These are phyloP conservation scores for Hirundichthys speculiger DNA, from an alignment of 2,113 vertebrate genomes.

Conservation along the genomic window DNA sequence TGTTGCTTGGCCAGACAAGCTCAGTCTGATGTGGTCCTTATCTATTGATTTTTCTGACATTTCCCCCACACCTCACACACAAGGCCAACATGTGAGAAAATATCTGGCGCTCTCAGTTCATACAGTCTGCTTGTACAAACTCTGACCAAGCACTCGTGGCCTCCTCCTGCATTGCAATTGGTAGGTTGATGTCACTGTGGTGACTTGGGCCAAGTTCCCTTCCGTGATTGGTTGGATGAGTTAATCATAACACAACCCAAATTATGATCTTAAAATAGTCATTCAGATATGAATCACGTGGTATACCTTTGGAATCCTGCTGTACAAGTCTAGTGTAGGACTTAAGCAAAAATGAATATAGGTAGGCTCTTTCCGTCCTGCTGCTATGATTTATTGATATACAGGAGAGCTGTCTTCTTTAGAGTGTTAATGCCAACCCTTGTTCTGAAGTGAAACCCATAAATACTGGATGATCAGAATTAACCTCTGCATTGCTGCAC, in stretches of 20 bases:
- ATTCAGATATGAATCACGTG: constrained; percentile 9
- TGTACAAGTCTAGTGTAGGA: constrained; percentile 17
- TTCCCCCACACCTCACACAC: constrained; percentile 80
- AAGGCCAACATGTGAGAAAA: constrained; percentile 81
- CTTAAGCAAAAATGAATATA: constrained; percentile 68
- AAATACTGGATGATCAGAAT: constrained; percentile 82
- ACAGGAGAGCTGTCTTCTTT: constrained; percentile 76
- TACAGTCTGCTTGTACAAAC: constrained; percentile 80
- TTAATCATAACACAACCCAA: not conserved
- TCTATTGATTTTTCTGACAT: constrained; percentile 83
- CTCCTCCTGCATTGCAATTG: constrained; percentile 72
- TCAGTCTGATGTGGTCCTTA: constrained; percentile 80
- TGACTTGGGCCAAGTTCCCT: constrained; percentile 37
- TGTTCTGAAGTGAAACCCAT: constrained; percentile 78
- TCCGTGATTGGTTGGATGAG: constrained; percentile 10
- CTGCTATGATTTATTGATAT: constrained; percentile 82
- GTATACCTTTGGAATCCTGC: not conserved
- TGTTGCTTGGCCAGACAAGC: constrained; percentile 81
- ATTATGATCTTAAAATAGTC: not conserved
- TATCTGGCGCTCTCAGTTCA: constrained; percentile 81
- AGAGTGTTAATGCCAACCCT: constrained; percentile 81
- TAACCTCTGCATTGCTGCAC: constrained; percentile 74
- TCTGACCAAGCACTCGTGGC: constrained; percentile 54
- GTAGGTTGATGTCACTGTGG: constrained; percentile 63
- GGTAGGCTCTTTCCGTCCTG: constrained; percentile 77